Base-by-base conservation (phyloP, 2,113 vertebrate species). In the Chloroceryle aenea region DNA sequence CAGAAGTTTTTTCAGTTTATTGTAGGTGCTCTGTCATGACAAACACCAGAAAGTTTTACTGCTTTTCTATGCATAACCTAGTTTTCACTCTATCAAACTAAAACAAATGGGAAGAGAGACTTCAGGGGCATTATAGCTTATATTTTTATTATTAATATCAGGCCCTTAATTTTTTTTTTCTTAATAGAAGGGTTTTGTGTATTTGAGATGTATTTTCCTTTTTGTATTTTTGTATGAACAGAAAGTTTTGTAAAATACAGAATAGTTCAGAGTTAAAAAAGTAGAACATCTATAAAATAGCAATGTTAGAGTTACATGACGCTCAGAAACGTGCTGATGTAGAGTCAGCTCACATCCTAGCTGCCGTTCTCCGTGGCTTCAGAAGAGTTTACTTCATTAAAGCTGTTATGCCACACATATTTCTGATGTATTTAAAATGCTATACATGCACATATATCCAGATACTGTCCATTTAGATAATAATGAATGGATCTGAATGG, bases 391-490 rank as follows among this genome's bases (percentile, higher is more conserved):
- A 38, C 85, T 53, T 52, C 25, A 69, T 4, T 43, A 74, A 85
- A 1, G 0, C 26, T 42, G 47, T 71, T 75, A 38, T 15, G 42
- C 61, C 4, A 21, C 29, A 42, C 2, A 0, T 62, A 30, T 30
- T 9, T 85, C 22, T 62, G 36, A 38, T 77, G 8, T 45, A 45
- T 74, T 90, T 84, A 69, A 94, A 95, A 69, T 71, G 40, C 55
- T 73, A 10, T 61, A 62, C 12, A 5, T 40, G 36, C 1, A 1
- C 40, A 25, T 42, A 7, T 47, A 30, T 74, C 38, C 74, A 81
- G 67, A 78, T 15, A 25, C 8, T 80, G 12, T 56, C 36, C 32
- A 53, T 79, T 90, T 85, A 38, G 69, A 19, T 38, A 48, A 34
- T 40, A 52, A 72, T 50, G 22, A 50, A 50, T 26, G 32, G n/a